Conservation (phyloP, 1,140 invertebrate species). For the Hycleus cichorii region DNA sequence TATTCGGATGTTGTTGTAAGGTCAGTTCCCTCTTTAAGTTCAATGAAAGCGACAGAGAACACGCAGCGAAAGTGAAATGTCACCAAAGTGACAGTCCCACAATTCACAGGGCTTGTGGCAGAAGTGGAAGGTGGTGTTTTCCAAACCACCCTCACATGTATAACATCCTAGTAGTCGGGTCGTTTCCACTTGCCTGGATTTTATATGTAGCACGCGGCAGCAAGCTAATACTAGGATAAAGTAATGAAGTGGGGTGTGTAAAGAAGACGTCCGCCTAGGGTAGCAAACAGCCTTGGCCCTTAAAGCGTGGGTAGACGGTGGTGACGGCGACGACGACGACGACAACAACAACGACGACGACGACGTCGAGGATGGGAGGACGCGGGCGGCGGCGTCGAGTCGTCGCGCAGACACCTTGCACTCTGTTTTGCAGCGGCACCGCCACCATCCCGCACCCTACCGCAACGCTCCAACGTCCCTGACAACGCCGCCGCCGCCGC, state of each 20-base stretch:
- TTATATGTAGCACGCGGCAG: too few relatives aligned
- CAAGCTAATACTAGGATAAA: not conserved
- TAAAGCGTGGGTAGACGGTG: constrained; percentile 29
- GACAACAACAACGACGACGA: constrained; percentile 33
- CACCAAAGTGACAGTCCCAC: constrained; percentile 5
- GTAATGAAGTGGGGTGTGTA: constrained; percentile 1
- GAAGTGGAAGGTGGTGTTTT: too few relatives aligned
- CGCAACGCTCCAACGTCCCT: not conserved
- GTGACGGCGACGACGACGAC: constrained; percentile 38
- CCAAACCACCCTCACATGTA: too few relatives aligned
- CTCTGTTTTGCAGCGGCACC: constrained; percentile 28
- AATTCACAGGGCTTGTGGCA: too few relatives aligned
- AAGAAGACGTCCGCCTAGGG: constrained; percentile 3
- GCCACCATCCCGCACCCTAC: not conserved
- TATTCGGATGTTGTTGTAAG: not conserved
- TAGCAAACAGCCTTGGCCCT: constrained; percentile 29
- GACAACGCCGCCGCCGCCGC: not conserved
- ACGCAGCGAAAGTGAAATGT: constrained; percentile 14
- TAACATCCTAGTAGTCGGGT: too few relatives aligned
- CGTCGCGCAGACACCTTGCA: constrained; percentile 44
- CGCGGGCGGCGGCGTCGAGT: constrained; percentile 36
- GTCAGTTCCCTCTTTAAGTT: constrained; percentile 2
- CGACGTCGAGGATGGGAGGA: constrained; percentile 35
- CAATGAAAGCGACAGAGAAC: constrained; percentile 7
- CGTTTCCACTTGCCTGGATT: too few relatives aligned